Percentiles rank a stretch among this genome's conserved stretches.
phyloP scores from a whole-genome alignment of 2,113 vertebrate genomes.

The Mesitornis unicolor region DNA sequence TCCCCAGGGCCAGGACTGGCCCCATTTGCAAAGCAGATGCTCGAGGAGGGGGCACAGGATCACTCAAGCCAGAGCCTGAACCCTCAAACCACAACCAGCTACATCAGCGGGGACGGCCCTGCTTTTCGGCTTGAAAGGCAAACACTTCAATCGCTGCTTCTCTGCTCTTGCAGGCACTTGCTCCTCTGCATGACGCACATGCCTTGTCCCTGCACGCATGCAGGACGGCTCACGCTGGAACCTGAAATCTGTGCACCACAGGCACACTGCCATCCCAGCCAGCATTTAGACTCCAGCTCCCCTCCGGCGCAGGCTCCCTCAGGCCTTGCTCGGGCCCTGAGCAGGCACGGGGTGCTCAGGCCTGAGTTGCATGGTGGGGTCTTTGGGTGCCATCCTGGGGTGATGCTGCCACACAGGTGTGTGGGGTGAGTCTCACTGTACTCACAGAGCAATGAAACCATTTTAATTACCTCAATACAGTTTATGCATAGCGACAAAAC shows the following conservation, averaged over 20 bases:
- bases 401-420: accelerated
- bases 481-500: background rate
- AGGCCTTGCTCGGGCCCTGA: too few species aligned
- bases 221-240: background rate
- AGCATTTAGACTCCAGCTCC: background rate
- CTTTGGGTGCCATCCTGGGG: background rate
- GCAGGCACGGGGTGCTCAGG: too few species aligned
- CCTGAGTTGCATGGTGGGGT: background rate
- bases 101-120: too few species aligned
- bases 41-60: too few species aligned
- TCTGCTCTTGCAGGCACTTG: accelerated
- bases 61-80: background rate
- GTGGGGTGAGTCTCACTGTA: background rate
- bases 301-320: too few species aligned
- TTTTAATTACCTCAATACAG: conserved; percentile 1
- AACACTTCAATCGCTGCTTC: background rate
- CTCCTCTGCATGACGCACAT: background rate
- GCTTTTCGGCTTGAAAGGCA: background rate
- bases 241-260: too few species aligned
- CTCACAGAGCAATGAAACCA: background rate
- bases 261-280: background rate
- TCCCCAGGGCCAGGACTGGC: too few species aligned
- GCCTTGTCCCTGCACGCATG: background rate
- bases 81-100: background rate
- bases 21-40: background rate